These are phyloP conservation scores for Cotesia chilonis DNA, from an alignment of 1,140 invertebrate genomes.

Conservation along the genomic window DNA sequence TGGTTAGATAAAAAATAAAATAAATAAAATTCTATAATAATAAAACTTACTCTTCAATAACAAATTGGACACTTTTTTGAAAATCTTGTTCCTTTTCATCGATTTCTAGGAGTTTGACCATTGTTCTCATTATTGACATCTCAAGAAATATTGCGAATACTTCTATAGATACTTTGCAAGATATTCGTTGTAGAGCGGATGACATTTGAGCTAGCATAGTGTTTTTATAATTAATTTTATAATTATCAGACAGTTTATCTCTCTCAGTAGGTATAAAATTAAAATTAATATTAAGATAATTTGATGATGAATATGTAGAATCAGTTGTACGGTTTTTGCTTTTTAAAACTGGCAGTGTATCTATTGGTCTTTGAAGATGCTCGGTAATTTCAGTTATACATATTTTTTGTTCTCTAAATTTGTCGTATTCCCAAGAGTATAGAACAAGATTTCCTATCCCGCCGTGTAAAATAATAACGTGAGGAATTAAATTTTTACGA, in stretches of 20 bases:
- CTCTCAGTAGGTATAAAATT: conserved; percentile 64
- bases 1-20: conserved; percentile 32
- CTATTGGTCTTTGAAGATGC: conserved; percentile 65
- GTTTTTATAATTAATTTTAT: conserved; percentile 66
- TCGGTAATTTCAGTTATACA: conserved; percentile 68
- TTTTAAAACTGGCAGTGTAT: conserved; percentile 48
- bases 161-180: conserved; percentile 68
- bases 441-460: conserved; percentile 73
- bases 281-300: conserved; percentile 56
- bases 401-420: conserved; percentile 73
- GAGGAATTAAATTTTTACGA: conserved; percentile 69
- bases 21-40: conserved; percentile 9
- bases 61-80: conserved; percentile 66
- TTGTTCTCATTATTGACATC: conserved; percentile 66
- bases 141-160: conserved; percentile 71
- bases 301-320: conserved; percentile 47
- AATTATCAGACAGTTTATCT: conserved; percentile 68
- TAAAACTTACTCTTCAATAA: conserved; percentile 70
- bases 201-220: conserved; percentile 66
- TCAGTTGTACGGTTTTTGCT: conserved; percentile 51
- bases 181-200: conserved; percentile 66
- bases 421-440: conserved; percentile 70
- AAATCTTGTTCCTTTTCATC: conserved; percentile 68
- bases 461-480: conserved; percentile 75
- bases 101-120: conserved; percentile 69